Evolutionary conservation across 2,113 vertebrate genomes (phyloP), one percentile per base, ranked within the genome.

Genomic region (Esox niger): DNA sequence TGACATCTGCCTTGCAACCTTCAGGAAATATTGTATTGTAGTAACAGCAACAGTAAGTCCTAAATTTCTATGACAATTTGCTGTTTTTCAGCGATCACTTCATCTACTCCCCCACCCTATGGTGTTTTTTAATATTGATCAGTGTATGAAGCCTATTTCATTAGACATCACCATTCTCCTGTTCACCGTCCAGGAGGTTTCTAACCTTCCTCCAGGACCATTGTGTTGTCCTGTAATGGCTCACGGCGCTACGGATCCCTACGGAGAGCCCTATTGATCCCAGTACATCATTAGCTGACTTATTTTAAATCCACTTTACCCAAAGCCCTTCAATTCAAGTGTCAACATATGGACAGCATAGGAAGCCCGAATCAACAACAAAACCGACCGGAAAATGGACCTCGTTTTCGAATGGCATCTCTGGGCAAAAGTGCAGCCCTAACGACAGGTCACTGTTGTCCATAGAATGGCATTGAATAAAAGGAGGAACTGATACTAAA

Each of bases 261-360:
- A 78, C 62, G 64, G 88, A 82, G 70, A 79, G 68, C 38, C 79
- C 76, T 80, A 90, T 91, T 91, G 86, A 91, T 91, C 87, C 83
- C 66, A 23, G 70, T 81, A 79, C 85, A 88, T 90, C 88, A 91
- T 91, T 90, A 91, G 82, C 69, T 32, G 79, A 85, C 85, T 91
- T 91, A 91, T 72, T 82, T 67, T 76, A 87, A 89, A 89, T 78
- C 89, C 85, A 84, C 88, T 90, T 87, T 82, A 86, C 73, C 79
- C 84, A 82, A 77, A 84, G 73, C 66, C 74, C 63, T 62, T 63
- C 29, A 57, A 66, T 66, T 10, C 61, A 57, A 38, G 54, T 65
- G 73, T 68, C 70, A 15, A 10, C 52, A 66, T 73, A 75, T 74
- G 77, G 47, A 21, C 3, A 17, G 7, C 6, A 59, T 20, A 56